Evolutionary conservation across 2,797 vertebrate genomes (phyloP), one percentile per base, ranked within the genome.

Genomic region (Miichthys miiuy): DNA sequence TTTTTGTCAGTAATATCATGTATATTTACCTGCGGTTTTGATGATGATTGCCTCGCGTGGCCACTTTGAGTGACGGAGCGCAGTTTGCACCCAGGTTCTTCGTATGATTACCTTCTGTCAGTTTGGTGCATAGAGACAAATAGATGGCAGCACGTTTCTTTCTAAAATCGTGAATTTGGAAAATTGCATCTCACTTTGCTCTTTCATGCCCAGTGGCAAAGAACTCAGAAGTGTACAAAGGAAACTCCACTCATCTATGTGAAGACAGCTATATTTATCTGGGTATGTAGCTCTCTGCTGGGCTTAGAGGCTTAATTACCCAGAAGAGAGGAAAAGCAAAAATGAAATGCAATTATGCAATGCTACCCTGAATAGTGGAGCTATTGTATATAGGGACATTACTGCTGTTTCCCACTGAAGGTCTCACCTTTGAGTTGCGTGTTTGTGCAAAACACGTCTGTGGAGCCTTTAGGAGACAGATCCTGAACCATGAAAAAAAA

Each of bases 301-400:
- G 72, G 88, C 88, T 88, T 83, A 74, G 66, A 82, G 81, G 77
- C 84, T 89, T 92, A 92, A 92, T 93, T 93, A 88, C 88, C 81
- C 83, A 84, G 73, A 91, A 88, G 84, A 88, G 75, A 81, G 80
- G 78, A 79, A 82, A 83, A 80, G 56, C 58, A 68, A 86, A 86
- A 89, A 84, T 79, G 74, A 90, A 91, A 89, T 84, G 81, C 65
- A 91, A 91, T 88, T 86, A 91, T 76, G 83, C 79, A 88, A 76
- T 16, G 13, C 58, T 61, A 77, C 67, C 48, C 68, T 72, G 21
- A 80, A 73, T 78, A 79, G 70, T 14, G 67, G 42, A 56, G 73
- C 74, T 75, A 60, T 76, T 79, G 58, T 70, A 74, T 57, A 83
- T 58, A 14, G 64, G 4, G 20, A 70, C 65, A 73, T 82, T 68